These are phyloP conservation scores for Forbesichthys papilliferus DNA, from an alignment of 2,113 vertebrate genomes.

Conservation along the genomic window DNA sequence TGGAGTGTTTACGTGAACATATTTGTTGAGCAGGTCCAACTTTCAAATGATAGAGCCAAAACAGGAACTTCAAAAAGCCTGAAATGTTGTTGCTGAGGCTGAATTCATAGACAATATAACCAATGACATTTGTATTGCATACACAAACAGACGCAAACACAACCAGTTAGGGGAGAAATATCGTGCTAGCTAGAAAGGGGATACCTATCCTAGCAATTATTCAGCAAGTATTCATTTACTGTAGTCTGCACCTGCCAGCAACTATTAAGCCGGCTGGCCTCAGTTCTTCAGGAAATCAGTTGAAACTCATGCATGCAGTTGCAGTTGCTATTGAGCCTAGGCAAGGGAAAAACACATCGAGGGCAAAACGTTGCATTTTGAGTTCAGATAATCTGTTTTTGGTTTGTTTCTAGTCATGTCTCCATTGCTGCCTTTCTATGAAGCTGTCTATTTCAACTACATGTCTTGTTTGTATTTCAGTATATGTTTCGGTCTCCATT, in stretches of 20 bases:
- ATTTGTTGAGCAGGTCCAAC: neutral
- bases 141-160: neutral
- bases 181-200: neutral
- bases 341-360: too few relatives aligned
- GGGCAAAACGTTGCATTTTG: too few relatives aligned
- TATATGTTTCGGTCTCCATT: neutral
- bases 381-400: neutral
- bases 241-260: neutral
- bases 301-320: neutral
- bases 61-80: neutral
- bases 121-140: neutral
- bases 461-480: neutral
- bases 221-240: neutral
- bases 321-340: too few relatives aligned
- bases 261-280: conserved; percentile 6
- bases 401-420: neutral
- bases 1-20: neutral
- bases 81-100: neutral
- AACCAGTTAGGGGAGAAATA: neutral
- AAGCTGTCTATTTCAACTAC: conserved; percentile 35
- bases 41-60: neutral
- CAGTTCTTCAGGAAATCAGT: neutral
- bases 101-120: neutral
- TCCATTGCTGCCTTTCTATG: conserved; percentile 21
- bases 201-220: neutral